Evolutionary conservation across 2,113 vertebrate genomes (phyloP).

Genomic region (Pristiophorus japonicus): DNA sequence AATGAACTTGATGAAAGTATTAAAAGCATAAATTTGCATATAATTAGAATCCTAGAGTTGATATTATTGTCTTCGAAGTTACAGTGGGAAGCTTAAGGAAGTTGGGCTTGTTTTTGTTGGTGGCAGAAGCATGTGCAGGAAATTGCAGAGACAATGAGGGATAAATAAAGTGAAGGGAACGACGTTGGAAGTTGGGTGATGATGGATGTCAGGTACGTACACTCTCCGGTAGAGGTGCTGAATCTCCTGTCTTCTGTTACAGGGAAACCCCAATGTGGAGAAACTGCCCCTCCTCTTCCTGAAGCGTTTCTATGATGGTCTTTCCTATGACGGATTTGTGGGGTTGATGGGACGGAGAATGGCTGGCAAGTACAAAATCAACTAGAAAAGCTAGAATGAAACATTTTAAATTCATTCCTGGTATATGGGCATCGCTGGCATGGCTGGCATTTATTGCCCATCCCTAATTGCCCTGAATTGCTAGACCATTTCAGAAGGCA

Average conservation of each 20-base stretch:
- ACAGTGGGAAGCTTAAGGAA: too few species aligned
- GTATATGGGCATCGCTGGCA: background rate
- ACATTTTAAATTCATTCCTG: background rate
- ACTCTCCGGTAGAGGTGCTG: background rate
- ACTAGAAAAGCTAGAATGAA: background rate
- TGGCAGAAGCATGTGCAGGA: background rate
- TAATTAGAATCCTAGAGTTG: background rate
- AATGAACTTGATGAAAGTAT: background rate
- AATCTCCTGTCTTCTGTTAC: conserved; percentile 28
- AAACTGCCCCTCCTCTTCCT: conserved; percentile 59
- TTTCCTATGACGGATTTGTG: conserved; percentile 76
- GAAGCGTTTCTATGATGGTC: conserved; percentile 61
- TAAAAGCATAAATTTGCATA: background rate
- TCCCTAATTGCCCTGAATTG: background rate
- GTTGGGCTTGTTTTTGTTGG: too few species aligned
- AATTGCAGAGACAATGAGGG: background rate
- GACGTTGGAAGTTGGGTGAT: background rate
- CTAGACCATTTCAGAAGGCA: background rate
- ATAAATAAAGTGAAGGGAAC: background rate
- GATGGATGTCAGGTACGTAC: too few species aligned
- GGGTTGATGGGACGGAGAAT: conserved; percentile 69
- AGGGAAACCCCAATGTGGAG: conserved; percentile 53
- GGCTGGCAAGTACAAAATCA: conserved; percentile 54
- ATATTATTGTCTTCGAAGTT: too few species aligned
- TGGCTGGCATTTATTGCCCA: background rate